Evolutionary conservation across 2,797 vertebrate genomes (phyloP).

Genomic region (Acanthurus leucopareius): DNA sequence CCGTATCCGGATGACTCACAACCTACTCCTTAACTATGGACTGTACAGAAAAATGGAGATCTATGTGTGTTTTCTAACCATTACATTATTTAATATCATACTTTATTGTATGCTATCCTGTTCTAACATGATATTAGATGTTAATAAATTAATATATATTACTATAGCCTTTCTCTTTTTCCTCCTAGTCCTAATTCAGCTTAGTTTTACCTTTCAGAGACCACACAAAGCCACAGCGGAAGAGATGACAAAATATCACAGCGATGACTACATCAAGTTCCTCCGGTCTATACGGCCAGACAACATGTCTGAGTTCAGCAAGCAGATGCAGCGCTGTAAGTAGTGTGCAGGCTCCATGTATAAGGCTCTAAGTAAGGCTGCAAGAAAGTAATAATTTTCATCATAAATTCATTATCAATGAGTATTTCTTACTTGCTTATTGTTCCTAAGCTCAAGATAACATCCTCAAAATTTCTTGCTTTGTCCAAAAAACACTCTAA

Average conservation of each 20-base stretch:
- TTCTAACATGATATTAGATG: too few species aligned
- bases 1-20: conserved; percentile 95
- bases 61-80: conserved; percentile 86
- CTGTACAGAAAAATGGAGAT: conserved; percentile 98
- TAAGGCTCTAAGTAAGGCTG: background rate
- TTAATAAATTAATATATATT: background rate
- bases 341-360: conserved; percentile 1
- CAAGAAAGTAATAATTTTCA: too few species aligned
- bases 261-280: conserved; percentile 96
- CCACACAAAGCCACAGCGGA: conserved; percentile 95
- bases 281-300: conserved; percentile 93
- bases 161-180: background rate
- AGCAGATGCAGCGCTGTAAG: conserved; percentile 97
- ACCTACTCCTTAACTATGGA: conserved; percentile 94
- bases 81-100: background rate
- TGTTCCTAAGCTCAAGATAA: background rate
- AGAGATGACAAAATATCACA: conserved; percentile 97
- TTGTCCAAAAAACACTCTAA: background rate
- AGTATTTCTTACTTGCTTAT: background rate
- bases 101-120: background rate
- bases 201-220: conserved; percentile 81
- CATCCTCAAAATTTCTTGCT: background rate
- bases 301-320: conserved; percentile 97
- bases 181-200: background rate
- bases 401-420: background rate